A percentile compares a stretch with the other conserved stretches of the same genome.
phyloP scores from a whole-genome alignment of 2,888 invertebrate genomes.

The Teleiodes luculella region DNA sequence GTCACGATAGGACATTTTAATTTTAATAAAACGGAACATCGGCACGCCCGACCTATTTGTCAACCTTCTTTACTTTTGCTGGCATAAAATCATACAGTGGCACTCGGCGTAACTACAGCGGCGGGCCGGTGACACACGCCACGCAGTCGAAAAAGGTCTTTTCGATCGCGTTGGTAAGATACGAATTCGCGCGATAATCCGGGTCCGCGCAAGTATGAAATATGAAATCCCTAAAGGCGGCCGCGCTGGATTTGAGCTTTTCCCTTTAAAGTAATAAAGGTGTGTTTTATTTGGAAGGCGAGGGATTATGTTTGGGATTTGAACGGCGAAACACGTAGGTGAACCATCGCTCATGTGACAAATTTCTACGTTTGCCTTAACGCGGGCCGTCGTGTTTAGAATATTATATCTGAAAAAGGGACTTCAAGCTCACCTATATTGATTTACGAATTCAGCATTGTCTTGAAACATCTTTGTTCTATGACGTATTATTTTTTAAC shows the following conservation, averaged over 20 bases:
- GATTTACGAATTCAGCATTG: slow-evolving; percentile 56
- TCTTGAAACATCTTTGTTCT: neutral
- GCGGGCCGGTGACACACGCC: slow-evolving; percentile 33
- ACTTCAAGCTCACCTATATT: slow-evolving; percentile 54
- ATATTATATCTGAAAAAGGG: slow-evolving; percentile 65
- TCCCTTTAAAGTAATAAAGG: slow-evolving; percentile 76
- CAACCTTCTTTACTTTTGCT: slow-evolving; percentile 77
- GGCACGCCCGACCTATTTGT: slow-evolving; percentile 77
- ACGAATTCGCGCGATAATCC: slow-evolving; percentile 69
- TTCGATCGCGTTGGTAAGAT: slow-evolving; percentile 67
- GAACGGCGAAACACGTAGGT: slow-evolving; percentile 75
- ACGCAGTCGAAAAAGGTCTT: slow-evolving; percentile 60
- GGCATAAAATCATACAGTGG: slow-evolving; percentile 74
- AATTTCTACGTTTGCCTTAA: slow-evolving; percentile 79
- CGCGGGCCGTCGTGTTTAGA: slow-evolving; percentile 74
- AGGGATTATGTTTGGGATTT: slow-evolving; percentile 76
- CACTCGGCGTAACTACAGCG: slow-evolving; percentile 60
- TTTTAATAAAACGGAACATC: slow-evolving; percentile 77
- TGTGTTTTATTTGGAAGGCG: slow-evolving; percentile 72
- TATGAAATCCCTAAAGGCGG: slow-evolving; percentile 60
- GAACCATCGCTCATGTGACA: slow-evolving; percentile 79
- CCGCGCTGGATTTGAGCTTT: slow-evolving; percentile 70
- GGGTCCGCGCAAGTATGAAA: slow-evolving; percentile 57
- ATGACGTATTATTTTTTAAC: neutral
- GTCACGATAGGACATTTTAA: slow-evolving; percentile 71